phyloP scores from a whole-genome alignment of 2,797 vertebrate species.

The Pangasius macronema region DNA sequence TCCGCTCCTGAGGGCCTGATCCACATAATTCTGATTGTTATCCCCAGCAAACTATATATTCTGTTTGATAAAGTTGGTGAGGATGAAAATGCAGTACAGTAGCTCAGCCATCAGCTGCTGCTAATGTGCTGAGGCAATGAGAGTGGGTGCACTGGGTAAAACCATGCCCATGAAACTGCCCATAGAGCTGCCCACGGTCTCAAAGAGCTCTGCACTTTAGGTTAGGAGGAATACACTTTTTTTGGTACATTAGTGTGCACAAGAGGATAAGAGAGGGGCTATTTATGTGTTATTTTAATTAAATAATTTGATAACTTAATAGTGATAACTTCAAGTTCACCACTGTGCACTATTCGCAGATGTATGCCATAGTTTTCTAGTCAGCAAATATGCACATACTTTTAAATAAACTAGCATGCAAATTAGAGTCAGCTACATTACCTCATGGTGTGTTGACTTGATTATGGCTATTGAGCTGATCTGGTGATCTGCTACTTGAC shows the following conservation, averaged over 20 bases:
- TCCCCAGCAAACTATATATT: conserved; percentile 41
- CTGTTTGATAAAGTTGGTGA: conserved; percentile 46
- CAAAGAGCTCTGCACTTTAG: not conserved
- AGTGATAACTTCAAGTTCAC: not conserved
- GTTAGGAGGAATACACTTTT: not conserved
- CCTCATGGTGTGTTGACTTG: not conserved
- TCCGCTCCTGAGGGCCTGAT: conserved; percentile 32
- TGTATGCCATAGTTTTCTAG: conserved; percentile 13
- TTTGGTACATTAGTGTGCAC: not conserved
- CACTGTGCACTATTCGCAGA: conserved; percentile 2
- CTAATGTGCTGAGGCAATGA: conserved; percentile 15
- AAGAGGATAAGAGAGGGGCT: not conserved
- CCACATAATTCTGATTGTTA: conserved; percentile 31
- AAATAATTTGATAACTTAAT: not conserved
- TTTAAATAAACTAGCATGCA: conserved; percentile 1
- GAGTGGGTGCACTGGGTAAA: conserved; percentile 7
- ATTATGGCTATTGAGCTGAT: conserved; percentile 11
- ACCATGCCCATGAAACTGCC: not conserved
- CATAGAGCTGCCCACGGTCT: conserved; percentile 21
- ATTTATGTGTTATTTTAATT: not conserved
- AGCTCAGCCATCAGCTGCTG: conserved; percentile 32
- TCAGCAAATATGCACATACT: not conserved
- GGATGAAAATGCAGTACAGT: conserved; percentile 40
- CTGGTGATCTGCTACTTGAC: not conserved
- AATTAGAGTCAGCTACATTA: conserved; percentile 7